These are phyloP conservation scores for Drosophila anomalipes DNA, from an alignment of 2,888 invertebrate genomes.

Conservation along the genomic window DNA sequence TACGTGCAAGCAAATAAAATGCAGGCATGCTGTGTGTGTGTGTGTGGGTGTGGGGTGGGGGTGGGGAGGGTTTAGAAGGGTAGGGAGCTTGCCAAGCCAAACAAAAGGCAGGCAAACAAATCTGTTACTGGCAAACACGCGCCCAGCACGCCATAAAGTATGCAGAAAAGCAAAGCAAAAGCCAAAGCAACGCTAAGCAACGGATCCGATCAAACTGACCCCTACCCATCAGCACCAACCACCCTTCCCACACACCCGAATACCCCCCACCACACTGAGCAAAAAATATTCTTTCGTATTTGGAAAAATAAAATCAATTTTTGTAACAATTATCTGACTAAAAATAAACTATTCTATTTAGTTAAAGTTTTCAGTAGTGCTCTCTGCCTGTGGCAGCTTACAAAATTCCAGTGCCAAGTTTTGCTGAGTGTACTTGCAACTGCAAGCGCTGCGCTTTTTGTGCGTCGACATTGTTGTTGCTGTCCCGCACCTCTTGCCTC, in stretches of 20 bases:
- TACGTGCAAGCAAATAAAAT: constrained; percentile 70
- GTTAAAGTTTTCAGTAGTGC: background rate
- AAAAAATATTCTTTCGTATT: background rate
- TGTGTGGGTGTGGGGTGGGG: background rate
- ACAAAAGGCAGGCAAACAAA: constrained; percentile 71
- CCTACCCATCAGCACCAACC: background rate
- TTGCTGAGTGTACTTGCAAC: constrained; percentile 17
- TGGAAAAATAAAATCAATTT: background rate
- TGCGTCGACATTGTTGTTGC: constrained; percentile 37
- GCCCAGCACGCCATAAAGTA: constrained; percentile 72
- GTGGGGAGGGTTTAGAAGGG: background rate
- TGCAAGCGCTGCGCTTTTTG: constrained; percentile 53
- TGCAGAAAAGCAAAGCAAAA: constrained; percentile 55
- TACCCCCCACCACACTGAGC: background rate
- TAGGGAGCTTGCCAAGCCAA: constrained; percentile 34
- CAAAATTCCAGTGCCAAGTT: background rate
- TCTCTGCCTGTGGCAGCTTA: background rate
- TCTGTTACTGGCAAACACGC: constrained; percentile 71
- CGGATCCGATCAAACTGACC: constrained; percentile 46
- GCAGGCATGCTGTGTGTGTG: background rate
- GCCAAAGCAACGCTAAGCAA: constrained; percentile 12
- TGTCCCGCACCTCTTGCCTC: background rate
- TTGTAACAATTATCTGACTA: background rate
- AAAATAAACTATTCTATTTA: background rate
- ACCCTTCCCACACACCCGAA: background rate